Base-by-base conservation (phyloP, 2,113 vertebrate genomes). In the Synodontis membranacea region DNA sequence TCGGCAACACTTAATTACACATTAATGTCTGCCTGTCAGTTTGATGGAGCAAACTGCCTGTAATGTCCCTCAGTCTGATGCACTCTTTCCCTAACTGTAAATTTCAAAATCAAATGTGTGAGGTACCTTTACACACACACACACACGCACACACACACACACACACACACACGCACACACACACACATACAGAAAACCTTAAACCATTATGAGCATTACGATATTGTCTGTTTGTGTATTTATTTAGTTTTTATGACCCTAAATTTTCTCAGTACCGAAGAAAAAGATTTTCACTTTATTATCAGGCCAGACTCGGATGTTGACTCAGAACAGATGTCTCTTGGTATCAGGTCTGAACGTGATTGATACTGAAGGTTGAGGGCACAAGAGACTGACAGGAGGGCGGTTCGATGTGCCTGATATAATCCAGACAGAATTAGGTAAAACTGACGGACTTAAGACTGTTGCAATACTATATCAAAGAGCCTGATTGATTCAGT, bases 401-500 rank as follows among this genome's bases (percentile, higher is more conserved):
- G 54, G 68, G 48, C 31, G 3, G 28, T 81, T 80, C 48, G 42
- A 80, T 80, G 62, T 80, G 70, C 84, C 60, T 82, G 58, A 87
- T 86, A 37, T 39, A 80, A 39, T 68, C 78, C 62, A 48, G 31
- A 31, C 44, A 52, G 39, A 82, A 52, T 74, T 39, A 64, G 60
- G 82, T 82, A 46, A 82, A 84, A 86, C 80, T 82, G 78, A 80
- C 82, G 60, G 80, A 86, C 60, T 88, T 83, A 82, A 84, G 60
- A 82, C 76, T 81, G 39, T 70, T 87, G 83, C 86, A 84, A 84
- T 83, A 88, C 83, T 64, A 75, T 85, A 89, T 86, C 85, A 90
- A 89, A 91, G 85, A 6, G 4, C 28, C 83, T 75, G 84, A 87
- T 87, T 88, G 88, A 91, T 89, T 86, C 48, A 84, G 60, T 68